Evolutionary conservation across 2,888 invertebrate species (phyloP), one percentile per base, ranked within the genome.

Genomic region (Pandemis cinnamomeana): DNA sequence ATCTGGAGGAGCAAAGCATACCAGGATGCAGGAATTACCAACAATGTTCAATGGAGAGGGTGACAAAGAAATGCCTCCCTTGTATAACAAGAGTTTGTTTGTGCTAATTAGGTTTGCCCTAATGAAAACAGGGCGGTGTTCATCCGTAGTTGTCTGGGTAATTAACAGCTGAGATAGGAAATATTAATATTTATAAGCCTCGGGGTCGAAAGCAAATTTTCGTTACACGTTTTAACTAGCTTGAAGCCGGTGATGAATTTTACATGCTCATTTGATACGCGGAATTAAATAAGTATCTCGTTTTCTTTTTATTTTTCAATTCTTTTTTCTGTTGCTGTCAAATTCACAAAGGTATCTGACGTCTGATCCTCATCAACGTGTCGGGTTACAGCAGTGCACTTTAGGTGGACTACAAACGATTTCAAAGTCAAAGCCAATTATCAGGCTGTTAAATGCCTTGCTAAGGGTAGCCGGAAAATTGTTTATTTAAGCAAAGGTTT

Each of bases 131-230:
- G 87, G 87, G 85, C 80, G 84, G 84, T 87, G 86, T 87, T 89
- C 87, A 89, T 87, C 88, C 87, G 85, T 88, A 91, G 89, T 90
- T 90, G 88, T 89, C 89, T 87, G 86, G 87, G 84, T 90, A 92
- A 92, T 92, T 91, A 92, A 90, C 89, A 89, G 86, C 89, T 86
- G 85, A 91, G 89, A 90, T 90, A 89, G 86, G 88, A 90, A 90
- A 89, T 91, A 91, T 92, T 92, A 92, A 92, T 91, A 93, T 91
- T 91, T 91, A 92, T 92, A 91, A 91, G 88, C 79, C 79, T 75
- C 81, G 81, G 80, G 83, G 82, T 80, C 77, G 82, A 83, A 82
- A 81, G 84, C 81, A 84, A 87, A 89, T 86, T 88, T 88, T 85
- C 86, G 82, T 86, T 88, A 84, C 86, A 87, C 84, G 83, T 86